Conservation (phyloP, 2,113 vertebrate species). For the Ictalurus furcatus region DNA sequence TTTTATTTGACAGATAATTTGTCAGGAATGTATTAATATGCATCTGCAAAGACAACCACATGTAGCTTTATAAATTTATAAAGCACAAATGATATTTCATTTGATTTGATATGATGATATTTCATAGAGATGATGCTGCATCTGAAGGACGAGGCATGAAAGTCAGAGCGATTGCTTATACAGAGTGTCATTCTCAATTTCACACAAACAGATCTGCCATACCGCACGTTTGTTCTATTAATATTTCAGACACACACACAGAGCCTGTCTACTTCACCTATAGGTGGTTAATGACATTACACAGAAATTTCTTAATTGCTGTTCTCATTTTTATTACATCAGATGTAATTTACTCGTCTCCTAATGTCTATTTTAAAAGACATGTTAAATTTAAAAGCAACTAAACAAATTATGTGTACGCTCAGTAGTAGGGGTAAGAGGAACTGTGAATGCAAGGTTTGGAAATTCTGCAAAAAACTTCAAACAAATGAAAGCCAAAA, state of each 20-base stretch:
- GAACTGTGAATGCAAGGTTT: neutral
- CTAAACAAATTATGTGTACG: neutral
- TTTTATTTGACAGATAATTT: neutral
- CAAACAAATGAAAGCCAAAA: neutral
- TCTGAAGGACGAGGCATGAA: constrained; percentile 51
- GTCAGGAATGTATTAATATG: neutral
- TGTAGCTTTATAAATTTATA: neutral
- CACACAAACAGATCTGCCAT: constrained; percentile 44
- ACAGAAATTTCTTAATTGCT: neutral
- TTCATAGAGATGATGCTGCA: constrained; percentile 2
- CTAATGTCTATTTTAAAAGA: neutral
- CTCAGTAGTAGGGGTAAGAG: neutral
- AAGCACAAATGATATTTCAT: neutral
- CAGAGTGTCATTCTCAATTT: constrained; percentile 55
- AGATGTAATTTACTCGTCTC: neutral
- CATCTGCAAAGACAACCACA: neutral
- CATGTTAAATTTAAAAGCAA: neutral
- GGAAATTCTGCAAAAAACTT: neutral
- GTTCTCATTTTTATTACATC: neutral
- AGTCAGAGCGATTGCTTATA: constrained; percentile 53
- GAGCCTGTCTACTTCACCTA: neutral
- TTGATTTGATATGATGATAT: no score
- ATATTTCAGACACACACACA: neutral
- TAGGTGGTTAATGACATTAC: neutral
- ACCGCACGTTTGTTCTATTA: neutral